Evolutionary conservation across 2,888 invertebrate genomes (phyloP), one percentile per base, ranked within the genome.

Genomic region (Dryobota labecula): DNA sequence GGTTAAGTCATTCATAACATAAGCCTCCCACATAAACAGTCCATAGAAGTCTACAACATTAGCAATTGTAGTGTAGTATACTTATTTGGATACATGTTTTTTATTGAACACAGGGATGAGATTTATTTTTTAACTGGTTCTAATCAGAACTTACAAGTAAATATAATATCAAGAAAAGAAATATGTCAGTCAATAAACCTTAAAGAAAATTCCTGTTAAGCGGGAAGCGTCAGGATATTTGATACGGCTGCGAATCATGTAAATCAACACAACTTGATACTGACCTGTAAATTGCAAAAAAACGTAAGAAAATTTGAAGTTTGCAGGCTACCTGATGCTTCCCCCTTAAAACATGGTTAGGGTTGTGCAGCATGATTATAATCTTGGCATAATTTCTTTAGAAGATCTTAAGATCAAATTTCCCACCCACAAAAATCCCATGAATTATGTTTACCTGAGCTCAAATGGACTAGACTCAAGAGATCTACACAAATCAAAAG

Each of bases 1-100:
- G 20, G 41, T 51, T 49, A 57, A 56, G 57, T 57, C 45, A 61
- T 51, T 56, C n/a, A 47, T 56, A n/a, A 47, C n/a, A 30, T 27
- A 60, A 24, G 18, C 9, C 57, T 47, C 30, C n/a, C 13, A 20
- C n/a, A 8, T 27, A 20, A 30, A 47, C 30, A 61, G 49, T 51
- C 47, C 36, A 43, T 13, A 45, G 24, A 70, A 38, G 33, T 56
- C 47, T n/a, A 49, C 27, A 68, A 56, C 8, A 56, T 45, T 30
- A 41, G 30, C 6, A 0, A 60, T 54, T 53, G 15, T 65, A 62
- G 30, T 30, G n/a, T 67, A 70, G 7, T 30, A 54, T 45, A 45
- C 27, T 20, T 27, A 43, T 18, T 53, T 36, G 24, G n/a, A 68
- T 18, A 54, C 18, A 36, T 54, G 20, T n/a, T 27, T 27, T 69